Evolutionary conservation across 2,888 invertebrate species (phyloP).

Genomic region (Lycaena phlaeas): DNA sequence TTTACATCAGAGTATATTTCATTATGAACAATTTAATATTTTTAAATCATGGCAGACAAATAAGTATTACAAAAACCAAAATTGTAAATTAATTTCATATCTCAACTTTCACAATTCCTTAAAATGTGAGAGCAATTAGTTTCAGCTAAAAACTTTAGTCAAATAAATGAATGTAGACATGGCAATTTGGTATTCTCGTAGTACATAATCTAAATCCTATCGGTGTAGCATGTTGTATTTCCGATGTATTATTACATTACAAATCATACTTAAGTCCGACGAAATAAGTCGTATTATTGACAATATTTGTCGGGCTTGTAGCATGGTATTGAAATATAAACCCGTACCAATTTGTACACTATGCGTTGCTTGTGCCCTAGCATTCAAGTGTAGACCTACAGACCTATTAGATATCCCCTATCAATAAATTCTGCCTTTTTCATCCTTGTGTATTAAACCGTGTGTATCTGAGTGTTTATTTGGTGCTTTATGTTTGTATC

Average conservation of each 20-base stretch:
- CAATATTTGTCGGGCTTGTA: not conserved
- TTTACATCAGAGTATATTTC: no score
- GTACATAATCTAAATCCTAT: no score
- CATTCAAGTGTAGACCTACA: constrained; percentile 58
- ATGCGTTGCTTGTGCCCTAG: constrained; percentile 60
- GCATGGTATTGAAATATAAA: not conserved
- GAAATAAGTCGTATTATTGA: not conserved
- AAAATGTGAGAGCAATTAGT: no score
- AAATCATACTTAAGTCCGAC: not conserved
- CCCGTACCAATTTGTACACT: constrained; percentile 32
- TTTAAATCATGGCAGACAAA: no score
- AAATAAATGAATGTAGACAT: no score
- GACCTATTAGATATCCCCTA: constrained; percentile 29
- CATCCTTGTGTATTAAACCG: constrained; percentile 13
- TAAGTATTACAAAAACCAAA: no score
- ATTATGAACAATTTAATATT: no score
- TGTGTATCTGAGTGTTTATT: constrained; percentile 11
- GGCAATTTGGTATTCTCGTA: no score
- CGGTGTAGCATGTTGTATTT: not conserved
- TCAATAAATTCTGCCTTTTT: constrained; percentile 14
- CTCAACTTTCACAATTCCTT: no score
- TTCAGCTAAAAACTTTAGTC: no score
- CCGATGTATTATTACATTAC: not conserved
- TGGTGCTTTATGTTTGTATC: constrained; percentile 13
- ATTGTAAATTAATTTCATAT: no score